Conservation (phyloP, 1,140 invertebrate genomes). For the Acromyrmex heyeri region DNA sequence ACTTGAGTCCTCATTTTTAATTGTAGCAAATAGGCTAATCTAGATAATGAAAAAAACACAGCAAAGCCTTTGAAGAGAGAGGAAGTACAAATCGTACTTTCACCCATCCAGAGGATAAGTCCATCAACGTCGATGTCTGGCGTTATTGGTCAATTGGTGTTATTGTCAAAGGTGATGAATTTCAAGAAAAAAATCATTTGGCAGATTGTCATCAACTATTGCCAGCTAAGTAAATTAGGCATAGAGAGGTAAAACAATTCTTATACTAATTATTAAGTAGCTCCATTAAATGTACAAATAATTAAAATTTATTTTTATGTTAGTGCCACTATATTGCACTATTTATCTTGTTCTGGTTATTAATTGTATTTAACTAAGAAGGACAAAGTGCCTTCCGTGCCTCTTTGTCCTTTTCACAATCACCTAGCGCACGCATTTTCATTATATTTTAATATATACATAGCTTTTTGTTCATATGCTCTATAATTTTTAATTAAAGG, state of each 20-base stretch:
- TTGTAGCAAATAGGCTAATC: conserved; percentile 79
- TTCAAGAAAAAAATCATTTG: conserved; percentile 73
- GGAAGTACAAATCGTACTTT: conserved; percentile 74
- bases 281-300: conserved; percentile 52
- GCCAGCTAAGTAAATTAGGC: conserved; percentile 79
- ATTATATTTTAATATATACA: conserved; percentile 58
- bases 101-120: conserved; percentile 61
- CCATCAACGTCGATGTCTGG: conserved; percentile 53
- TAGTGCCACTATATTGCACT: conserved; percentile 65
- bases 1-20: conserved; percentile 79
- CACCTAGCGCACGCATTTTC: conserved; percentile 57
- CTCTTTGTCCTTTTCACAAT: conserved; percentile 49
- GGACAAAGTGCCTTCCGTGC: conserved; percentile 26
- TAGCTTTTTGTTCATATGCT: conserved; percentile 42
- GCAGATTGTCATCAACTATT: conserved; percentile 73
- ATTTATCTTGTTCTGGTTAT: conserved; percentile 51
- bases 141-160: conserved; percentile 64
- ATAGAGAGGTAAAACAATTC: conserved; percentile 74
- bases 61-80: conserved; percentile 75
- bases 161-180: conserved; percentile 74
- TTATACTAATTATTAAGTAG: conserved; percentile 66
- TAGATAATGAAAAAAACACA: conserved; percentile 80
- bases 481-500: conserved; percentile 12
- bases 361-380: conserved; percentile 53
- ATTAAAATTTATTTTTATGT: conserved; percentile 64